phyloP scores from a whole-genome alignment of 2,113 vertebrate species.

The Rhinichthys klamathensis region DNA sequence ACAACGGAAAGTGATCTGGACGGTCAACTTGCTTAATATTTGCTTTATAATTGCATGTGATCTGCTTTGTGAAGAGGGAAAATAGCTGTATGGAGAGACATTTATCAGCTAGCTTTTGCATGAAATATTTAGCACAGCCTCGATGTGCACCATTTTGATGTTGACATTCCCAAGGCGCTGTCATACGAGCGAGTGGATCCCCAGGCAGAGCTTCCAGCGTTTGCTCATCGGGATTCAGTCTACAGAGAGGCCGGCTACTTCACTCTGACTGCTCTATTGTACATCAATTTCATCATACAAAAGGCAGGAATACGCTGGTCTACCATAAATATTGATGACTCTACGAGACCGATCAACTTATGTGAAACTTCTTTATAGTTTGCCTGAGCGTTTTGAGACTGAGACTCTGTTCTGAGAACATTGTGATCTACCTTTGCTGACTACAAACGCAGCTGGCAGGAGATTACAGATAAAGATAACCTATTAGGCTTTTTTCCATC shows the following conservation, averaged over 20 bases:
- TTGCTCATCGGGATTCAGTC: slow-evolving; percentile 6
- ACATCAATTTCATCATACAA: slow-evolving; percentile 21
- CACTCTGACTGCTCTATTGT: slow-evolving; percentile 19
- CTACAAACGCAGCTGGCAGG: background rate
- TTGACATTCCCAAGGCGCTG: slow-evolving; percentile 29
- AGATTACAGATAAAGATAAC: background rate
- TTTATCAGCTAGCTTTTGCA: slow-evolving; percentile 11
- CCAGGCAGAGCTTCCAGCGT: slow-evolving; percentile 24
- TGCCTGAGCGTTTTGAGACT: background rate
- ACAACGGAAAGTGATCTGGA: background rate
- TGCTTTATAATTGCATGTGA: background rate
- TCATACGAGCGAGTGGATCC: slow-evolving; percentile 38
- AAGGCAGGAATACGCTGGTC: background rate
- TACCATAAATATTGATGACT: slow-evolving; percentile 15
- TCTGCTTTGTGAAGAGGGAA: background rate
- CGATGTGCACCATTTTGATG: slow-evolving; percentile 39
- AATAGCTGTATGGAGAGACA: background rate
- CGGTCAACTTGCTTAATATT: background rate
- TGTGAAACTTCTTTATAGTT: background rate
- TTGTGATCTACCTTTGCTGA: background rate
- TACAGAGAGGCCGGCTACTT: background rate
- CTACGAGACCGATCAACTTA: background rate
- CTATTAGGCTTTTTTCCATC: no score
- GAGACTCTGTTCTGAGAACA: background rate
- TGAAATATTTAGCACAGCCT: slow-evolving; percentile 40